Base-by-base conservation (phyloP, 2,888 invertebrate genomes). In the Drosophila pseudotalamancana region DNA sequence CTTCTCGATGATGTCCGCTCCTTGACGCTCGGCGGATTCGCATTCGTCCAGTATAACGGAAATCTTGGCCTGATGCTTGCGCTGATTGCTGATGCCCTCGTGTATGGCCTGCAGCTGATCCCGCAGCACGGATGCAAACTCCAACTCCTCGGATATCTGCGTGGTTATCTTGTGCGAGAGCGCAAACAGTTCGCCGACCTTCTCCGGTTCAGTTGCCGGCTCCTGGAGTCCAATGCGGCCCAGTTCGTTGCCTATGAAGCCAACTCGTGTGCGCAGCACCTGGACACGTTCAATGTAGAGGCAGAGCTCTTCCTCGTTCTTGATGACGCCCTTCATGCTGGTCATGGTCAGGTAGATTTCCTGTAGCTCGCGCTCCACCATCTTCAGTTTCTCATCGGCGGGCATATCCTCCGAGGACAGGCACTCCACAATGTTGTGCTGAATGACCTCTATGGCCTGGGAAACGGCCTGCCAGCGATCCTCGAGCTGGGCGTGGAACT, bases 281-380 rank as follows among this genome's bases (percentile, higher is more conserved):
- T 96, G 96, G 6, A 97, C 92, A 48, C 96, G 92, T 90, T 97
- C 96, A 6, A 96, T 95, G 87, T 97, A 97, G 5, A 96, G 92
- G 77, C 95, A 94, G 0, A 97, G 92, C 86, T 97, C 97, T 76
- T 97, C 97, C 83, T 96, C 96, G 50, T 94, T 96, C 87, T 95
- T 96, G 39, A 97, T 94, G 0, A 96, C 94, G 1, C 96, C 95
- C 88, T 95, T 95, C 63, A 96, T 93, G 68, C 94, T 93, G 23
- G 95, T 95, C 62, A 97, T 92, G 12, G 94, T 93, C 1, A 93
- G 90, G 60, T 95, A 94, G 14, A 97, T 92, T 87, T 97, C 96
- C 87, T 94, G 93, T 11, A 97, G 90, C 89, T 97, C 97, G 74
- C 95, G 94, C 88, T 96, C 96, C 2, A 97, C 92, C 27, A 96